phyloP scores from a whole-genome alignment of 2,797 vertebrate genomes.

The Poecilia picta region DNA sequence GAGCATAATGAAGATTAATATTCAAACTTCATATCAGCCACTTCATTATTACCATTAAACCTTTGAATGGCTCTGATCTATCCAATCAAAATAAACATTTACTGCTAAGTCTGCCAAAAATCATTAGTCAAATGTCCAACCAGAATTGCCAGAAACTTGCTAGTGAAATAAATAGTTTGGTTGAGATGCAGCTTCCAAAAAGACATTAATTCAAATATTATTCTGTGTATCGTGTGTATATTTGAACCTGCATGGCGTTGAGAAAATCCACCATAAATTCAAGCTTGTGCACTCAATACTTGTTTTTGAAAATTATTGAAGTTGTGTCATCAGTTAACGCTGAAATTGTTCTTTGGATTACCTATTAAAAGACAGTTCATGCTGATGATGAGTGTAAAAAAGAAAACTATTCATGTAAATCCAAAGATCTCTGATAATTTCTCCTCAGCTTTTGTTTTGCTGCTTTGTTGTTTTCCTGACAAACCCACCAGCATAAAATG shows the following conservation, averaged over 20 bases:
- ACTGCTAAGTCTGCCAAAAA: neutral
- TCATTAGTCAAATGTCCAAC: neutral
- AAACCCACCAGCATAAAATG: neutral
- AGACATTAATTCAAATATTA: neutral
- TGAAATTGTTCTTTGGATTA: neutral
- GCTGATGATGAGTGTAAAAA: neutral
- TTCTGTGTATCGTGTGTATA: neutral
- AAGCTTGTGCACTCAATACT: neutral
- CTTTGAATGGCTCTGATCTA: neutral
- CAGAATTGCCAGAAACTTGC: neutral
- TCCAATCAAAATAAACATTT: neutral
- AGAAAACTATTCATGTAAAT: neutral
- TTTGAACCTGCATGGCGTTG: neutral
- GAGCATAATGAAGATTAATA: too few species aligned
- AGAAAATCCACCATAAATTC: neutral
- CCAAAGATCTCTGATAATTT: neutral
- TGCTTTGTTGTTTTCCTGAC: slow-evolving; percentile 2
- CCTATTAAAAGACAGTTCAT: neutral
- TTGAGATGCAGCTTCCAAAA: neutral
- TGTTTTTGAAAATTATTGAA: neutral
- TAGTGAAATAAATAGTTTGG: neutral
- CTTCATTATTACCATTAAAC: neutral
- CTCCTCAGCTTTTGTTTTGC: neutral
- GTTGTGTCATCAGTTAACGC: neutral
- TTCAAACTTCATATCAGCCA: neutral